Evolutionary conservation across 2,888 invertebrate genomes (phyloP).

Genomic region (Cybosia mesomella): DNA sequence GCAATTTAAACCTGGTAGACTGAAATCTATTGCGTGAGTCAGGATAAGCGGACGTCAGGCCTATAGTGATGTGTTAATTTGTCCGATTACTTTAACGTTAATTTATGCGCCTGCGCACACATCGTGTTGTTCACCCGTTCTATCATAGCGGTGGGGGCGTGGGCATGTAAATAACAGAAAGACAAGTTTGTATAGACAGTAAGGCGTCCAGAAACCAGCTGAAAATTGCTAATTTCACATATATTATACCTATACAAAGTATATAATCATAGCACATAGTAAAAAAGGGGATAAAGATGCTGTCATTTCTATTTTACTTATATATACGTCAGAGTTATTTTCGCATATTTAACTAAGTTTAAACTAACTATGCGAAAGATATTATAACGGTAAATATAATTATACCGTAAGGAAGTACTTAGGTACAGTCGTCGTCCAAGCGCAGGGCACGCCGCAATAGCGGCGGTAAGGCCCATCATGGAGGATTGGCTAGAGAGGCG

Average conservation of each 20-base stretch:
- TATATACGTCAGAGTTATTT: background rate
- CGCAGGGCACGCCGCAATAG: too few relatives aligned
- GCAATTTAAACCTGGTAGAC: constrained; percentile 48
- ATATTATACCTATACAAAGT: background rate
- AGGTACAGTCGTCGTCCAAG: too few relatives aligned
- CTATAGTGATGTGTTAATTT: constrained; percentile 73
- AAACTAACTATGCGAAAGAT: too few relatives aligned
- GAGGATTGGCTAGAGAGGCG: too few relatives aligned
- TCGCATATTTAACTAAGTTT: too few relatives aligned
- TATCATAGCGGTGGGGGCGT: constrained; percentile 42
- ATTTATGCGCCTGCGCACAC: constrained; percentile 55
- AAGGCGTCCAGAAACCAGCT: constrained; percentile 4
- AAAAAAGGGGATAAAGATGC: background rate
- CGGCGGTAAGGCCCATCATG: too few relatives aligned
- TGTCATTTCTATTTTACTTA: background rate
- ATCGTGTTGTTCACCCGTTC: constrained; percentile 51
- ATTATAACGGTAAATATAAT: too few relatives aligned
- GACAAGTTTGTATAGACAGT: constrained; percentile 18
- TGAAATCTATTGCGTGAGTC: constrained; percentile 58
- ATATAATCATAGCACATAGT: too few relatives aligned
- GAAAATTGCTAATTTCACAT: background rate
- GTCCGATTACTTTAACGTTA: constrained; percentile 58
- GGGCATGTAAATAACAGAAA: constrained; percentile 31
- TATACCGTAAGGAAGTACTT: too few relatives aligned
- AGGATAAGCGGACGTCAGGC: constrained; percentile 49